Base-by-base conservation (phyloP, 2,113 vertebrate species). In the Vanacampus margaritifer region DNA sequence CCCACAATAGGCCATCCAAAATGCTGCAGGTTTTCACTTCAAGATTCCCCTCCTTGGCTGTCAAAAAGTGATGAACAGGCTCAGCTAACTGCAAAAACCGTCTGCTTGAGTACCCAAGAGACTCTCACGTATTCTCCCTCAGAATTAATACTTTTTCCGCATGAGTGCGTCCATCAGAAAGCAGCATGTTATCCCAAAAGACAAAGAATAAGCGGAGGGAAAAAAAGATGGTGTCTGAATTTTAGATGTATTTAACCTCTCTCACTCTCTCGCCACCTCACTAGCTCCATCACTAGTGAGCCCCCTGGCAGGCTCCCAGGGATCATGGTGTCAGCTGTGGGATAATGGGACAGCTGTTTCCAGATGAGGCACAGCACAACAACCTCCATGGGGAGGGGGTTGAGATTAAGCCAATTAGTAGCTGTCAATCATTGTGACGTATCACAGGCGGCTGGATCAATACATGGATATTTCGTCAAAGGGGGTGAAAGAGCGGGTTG, bases 341-440 rank as follows among this genome's bases (percentile, higher is more conserved):
- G 78, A 89, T 85, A 89, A 89, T 80, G 57, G 79, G 83, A 87
- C 88, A 88, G 88, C 87, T 90, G 88, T 88, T 74, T 86, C 84
- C 83, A 88, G 85, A 85, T 83, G 81, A 80, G 71, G 74, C 76
- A 21, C 23, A 68, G 67, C 43, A 26, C 45, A 76, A 46, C 76
- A 56, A 81, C 16, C 75, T 59, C 76, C 78, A 76, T 61, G 4
- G 48, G n/a, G 45, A 35, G 46, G 48, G 68, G 76, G 84, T 75
- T 69, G 75, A 81, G 80, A 82, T 89, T 88, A 90, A 76, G 81
- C 84, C 84, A 90, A 90, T 89, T 89, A 89, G 83, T 67, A 80
- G 72, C 81, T 79, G 88, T 69, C 88, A 86, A 81, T 90, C 88
- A 87, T 39, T 0, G 3, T 68, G 83, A 81, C 74, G 73, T 81